Percentiles rank a stretch among this genome's conserved stretches.
Evolutionary conservation across 2,888 invertebrate genomes (phyloP).

Genomic region (Rhabditoides inermis): DNA sequence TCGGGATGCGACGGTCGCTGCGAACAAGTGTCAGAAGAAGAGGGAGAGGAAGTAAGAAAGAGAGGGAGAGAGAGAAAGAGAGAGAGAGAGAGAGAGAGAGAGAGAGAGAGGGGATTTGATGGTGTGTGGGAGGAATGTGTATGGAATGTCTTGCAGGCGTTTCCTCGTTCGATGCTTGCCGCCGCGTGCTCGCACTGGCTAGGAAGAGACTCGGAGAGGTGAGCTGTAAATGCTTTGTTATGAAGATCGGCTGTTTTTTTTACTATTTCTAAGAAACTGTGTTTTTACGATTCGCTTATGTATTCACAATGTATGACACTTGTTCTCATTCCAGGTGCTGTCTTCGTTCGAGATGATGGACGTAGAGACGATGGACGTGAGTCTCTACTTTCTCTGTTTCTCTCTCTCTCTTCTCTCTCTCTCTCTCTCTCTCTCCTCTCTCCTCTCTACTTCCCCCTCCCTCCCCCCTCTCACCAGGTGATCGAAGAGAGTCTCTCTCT

Average conservation of each 20-base stretch:
- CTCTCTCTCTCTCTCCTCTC: not conserved
- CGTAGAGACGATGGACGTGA: constrained; percentile 63
- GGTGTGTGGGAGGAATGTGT: no score
- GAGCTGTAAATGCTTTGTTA: constrained; percentile 53
- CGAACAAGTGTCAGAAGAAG: no score
- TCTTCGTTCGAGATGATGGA: constrained; percentile 95
- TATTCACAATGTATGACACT: no score
- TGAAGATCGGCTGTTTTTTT: no score
- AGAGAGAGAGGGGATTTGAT: constrained; percentile 15
- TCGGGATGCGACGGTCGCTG: no score
- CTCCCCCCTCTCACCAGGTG: constrained; percentile 12
- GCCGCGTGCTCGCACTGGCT: constrained; percentile 69
- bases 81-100: constrained; percentile 1
- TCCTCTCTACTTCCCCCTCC: not conserved
- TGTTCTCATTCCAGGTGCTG: constrained; percentile 58
- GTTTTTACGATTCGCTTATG: no score
- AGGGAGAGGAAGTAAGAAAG: not conserved
- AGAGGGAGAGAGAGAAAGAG: not conserved
- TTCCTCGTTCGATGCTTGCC: constrained; percentile 66
- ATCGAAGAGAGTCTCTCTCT: constrained; percentile 29
- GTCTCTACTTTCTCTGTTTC: constrained; percentile 8
- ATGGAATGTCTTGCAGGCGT: constrained; percentile 29
- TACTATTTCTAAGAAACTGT: no score
- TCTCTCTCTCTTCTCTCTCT: constrained; percentile 30
- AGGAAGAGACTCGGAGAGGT: constrained; percentile 69